Evolutionary conservation across 2,797 vertebrate genomes (phyloP).

Genomic region (Sandelia bainsii): DNA sequence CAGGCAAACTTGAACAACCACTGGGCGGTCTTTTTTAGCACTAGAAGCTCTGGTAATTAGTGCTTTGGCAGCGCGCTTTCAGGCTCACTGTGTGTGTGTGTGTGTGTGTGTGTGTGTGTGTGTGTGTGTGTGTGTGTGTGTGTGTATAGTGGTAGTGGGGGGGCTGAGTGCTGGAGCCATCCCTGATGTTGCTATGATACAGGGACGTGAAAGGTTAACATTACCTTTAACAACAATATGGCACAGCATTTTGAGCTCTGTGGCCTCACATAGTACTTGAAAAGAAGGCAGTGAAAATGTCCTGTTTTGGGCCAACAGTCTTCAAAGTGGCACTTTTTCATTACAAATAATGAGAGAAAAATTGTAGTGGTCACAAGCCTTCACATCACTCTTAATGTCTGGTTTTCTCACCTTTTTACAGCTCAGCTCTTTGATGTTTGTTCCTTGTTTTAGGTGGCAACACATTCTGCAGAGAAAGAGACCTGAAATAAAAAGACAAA

Average conservation of each 20-base stretch:
- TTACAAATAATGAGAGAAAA: not conserved
- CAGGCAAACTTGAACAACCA: conserved; percentile 29
- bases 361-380: not conserved
- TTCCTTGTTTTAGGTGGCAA: not conserved
- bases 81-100: conserved; percentile 28
- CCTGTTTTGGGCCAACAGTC: not conserved
- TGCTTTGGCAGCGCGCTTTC: conserved; percentile 46
- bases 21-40: conserved; percentile 15
- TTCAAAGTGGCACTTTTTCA: not conserved
- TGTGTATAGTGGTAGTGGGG: conserved; percentile 17
- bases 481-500: not conserved
- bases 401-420: not conserved
- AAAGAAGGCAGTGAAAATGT: conserved; percentile 10
- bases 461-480: not conserved
- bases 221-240: conserved; percentile 57
- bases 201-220: conserved; percentile 54
- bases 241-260: conserved; percentile 25
- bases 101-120: conserved; percentile 32
- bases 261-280: conserved; percentile 30
- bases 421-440: not conserved
- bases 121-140: conserved; percentile 26
- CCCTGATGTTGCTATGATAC: conserved; percentile 74
- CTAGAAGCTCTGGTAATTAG: conserved; percentile 53
- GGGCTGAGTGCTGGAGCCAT: conserved; percentile 54
- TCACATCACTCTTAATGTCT: not conserved